Evolutionary conservation across 2,113 vertebrate genomes (phyloP).

Genomic region (Cyphomyrus discorhynchus): DNA sequence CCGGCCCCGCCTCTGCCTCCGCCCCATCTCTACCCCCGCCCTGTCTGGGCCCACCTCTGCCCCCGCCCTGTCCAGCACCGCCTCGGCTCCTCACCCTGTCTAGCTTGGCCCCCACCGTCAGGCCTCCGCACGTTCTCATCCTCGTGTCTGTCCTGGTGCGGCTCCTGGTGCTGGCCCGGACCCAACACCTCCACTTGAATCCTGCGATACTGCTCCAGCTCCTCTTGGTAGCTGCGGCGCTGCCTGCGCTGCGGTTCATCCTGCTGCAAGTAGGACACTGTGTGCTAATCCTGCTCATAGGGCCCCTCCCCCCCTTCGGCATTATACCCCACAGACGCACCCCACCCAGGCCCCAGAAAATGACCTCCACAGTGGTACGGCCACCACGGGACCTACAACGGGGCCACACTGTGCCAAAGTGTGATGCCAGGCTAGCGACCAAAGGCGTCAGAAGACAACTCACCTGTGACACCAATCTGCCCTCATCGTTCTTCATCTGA

Average conservation of each 20-base stretch:
- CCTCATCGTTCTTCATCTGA: background rate
- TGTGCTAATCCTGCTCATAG: background rate
- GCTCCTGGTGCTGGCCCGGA: background rate
- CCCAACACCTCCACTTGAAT: background rate
- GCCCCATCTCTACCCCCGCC: too few species aligned
- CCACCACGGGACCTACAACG: background rate
- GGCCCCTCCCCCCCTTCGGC: background rate
- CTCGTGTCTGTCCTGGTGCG: background rate
- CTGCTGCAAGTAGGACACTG: background rate
- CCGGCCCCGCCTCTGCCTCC: too few species aligned
- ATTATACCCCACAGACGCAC: background rate
- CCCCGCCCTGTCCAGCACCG: background rate
- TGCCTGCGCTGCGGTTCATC: background rate
- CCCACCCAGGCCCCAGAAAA: background rate
- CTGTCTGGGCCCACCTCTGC: background rate
- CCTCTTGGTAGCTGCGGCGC: background rate
- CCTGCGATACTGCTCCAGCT: background rate
- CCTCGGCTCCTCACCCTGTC: background rate
- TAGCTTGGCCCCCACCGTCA: background rate
- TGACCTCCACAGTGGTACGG: background rate
- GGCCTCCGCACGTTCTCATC: background rate
- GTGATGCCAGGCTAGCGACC: background rate
- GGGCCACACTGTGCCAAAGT: background rate
- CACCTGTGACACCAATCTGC: background rate
- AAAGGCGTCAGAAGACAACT: background rate